Evolutionary conservation across 1,140 invertebrate species (phyloP), one percentile per base, ranked within the genome.

Genomic region (Whitmania pigra): DNA sequence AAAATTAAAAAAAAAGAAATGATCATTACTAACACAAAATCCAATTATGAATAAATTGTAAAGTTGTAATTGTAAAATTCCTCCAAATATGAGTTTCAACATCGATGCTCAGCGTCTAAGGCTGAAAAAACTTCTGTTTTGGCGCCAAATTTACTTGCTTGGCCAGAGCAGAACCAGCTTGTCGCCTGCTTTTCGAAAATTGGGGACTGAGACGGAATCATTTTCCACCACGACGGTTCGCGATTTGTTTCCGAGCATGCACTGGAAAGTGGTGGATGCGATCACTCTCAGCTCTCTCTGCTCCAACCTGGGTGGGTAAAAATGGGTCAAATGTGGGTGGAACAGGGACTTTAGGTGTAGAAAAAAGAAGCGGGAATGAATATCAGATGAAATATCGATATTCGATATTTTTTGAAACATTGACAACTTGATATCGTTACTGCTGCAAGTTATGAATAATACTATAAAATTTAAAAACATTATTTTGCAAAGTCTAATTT

Each of bases 201-300:
- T 84, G 27, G 83, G 79, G 9, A 86, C 84, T 54, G 87, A 86
- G 18, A 85, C 81, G 69, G 82, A 80, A n/a, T 22, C 29, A 5
- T 87, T 84, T 77, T 89, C 86, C 15, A 91, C 84, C 40, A 80
- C 79, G 25, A 91, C 80, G 25, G 85, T 78, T 72, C 85, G 84
- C 40, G 84, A 85, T 77, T 90, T 90, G 73, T 87, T 86, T n/a
- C 89, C 89, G 54, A 90, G 79, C 83, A 88, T 89, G 77, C 88
- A 89, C 54, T 87, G 85, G 72, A 89, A 84, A 57, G 82, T 83
- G 63, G 85, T 84, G 69, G 81, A 84, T 0, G 89, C 86, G 31
- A 85, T 88, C 0, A 90, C 87, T 74, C 85, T 85, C 63, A 90
- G 76, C 68, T 89, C 88, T 53, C 79, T 79, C 18, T 83, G 82